Conservation (phyloP, 1,140 invertebrate species). For the Coelopa frigida region DNA sequence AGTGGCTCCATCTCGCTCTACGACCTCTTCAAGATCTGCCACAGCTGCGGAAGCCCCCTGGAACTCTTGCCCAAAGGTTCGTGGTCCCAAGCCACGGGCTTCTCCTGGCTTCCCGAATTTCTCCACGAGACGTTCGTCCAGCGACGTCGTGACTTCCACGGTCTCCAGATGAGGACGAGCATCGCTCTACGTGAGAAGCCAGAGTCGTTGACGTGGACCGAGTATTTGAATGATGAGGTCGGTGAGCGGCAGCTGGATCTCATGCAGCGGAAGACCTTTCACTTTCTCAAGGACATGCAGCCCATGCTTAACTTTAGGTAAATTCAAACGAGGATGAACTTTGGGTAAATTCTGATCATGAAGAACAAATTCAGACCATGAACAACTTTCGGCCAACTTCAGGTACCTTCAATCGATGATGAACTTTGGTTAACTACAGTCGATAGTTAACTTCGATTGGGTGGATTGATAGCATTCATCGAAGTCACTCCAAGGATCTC, state of each 20-base stretch:
- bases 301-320: slow-evolving; percentile 49
- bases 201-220: slow-evolving; percentile 14
- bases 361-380: background rate
- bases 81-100: slow-evolving; percentile 20
- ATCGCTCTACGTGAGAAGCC: slow-evolving; percentile 41
- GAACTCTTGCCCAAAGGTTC: slow-evolving; percentile 21
- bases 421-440: too few relatives aligned
- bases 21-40: slow-evolving; percentile 27
- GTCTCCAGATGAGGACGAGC: slow-evolving; percentile 43
- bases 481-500: too few relatives aligned
- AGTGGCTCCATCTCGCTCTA: too few relatives aligned
- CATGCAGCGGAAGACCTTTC: slow-evolving; percentile 48
- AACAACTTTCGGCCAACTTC: too few relatives aligned
- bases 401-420: too few relatives aligned
- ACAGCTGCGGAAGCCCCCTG: slow-evolving; percentile 10
- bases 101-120: slow-evolving; percentile 12
- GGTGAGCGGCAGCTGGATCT: slow-evolving; percentile 45
- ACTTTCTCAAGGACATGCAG: slow-evolving; percentile 42
- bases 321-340: too few relatives aligned
- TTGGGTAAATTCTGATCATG: background rate
- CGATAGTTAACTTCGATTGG: too few relatives aligned
- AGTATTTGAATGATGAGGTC: slow-evolving; percentile 22
- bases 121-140: slow-evolving; percentile 12
- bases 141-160: slow-evolving; percentile 45
- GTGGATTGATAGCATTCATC: too few relatives aligned